These are phyloP conservation scores for Agriotes lineatus DNA, from an alignment of 2,888 invertebrate species.

Conservation along the genomic window DNA sequence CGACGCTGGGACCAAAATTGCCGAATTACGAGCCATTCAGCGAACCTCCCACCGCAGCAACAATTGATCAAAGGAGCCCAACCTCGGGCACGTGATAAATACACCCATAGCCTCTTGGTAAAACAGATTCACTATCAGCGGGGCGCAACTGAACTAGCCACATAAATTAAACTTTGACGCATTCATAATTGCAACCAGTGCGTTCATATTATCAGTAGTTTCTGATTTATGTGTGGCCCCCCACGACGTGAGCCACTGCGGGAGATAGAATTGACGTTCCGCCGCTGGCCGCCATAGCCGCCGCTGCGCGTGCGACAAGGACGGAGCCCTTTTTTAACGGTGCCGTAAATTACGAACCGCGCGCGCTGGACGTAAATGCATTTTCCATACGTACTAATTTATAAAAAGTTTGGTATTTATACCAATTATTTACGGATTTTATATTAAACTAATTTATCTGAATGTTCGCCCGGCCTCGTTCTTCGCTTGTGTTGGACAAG, in stretches of 20 bases:
- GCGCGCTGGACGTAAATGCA: conserved; percentile 50
- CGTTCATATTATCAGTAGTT: conserved; percentile 64
- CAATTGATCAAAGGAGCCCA: conserved; percentile 10
- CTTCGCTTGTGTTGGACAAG: neutral
- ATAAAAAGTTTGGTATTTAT: conserved; percentile 56
- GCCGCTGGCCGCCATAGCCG: conserved; percentile 33
- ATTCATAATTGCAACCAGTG: conserved; percentile 63
- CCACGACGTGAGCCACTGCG: conserved; percentile 59
- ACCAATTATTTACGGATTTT: conserved; percentile 56
- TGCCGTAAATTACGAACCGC: conserved; percentile 29
- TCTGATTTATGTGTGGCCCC: conserved; percentile 62
- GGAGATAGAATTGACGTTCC: conserved; percentile 52
- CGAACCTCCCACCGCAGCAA: too few relatives aligned
- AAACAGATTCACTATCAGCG: conserved; percentile 43
- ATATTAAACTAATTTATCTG: conserved; percentile 24
- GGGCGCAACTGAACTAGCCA: conserved; percentile 52
- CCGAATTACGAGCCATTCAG: too few relatives aligned
- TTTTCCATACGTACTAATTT: conserved; percentile 59
- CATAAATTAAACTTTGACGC: conserved; percentile 65
- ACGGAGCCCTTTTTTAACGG: conserved; percentile 31
- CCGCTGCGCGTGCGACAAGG: conserved; percentile 21
- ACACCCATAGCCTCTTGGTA: conserved; percentile 29
- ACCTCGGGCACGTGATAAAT: conserved; percentile 30
- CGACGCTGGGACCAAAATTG: too few relatives aligned
- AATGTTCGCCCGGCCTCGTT: neutral